These are phyloP conservation scores for Drosophila ogumai DNA, from an alignment of 1,140 invertebrate species.

Conservation along the genomic window DNA sequence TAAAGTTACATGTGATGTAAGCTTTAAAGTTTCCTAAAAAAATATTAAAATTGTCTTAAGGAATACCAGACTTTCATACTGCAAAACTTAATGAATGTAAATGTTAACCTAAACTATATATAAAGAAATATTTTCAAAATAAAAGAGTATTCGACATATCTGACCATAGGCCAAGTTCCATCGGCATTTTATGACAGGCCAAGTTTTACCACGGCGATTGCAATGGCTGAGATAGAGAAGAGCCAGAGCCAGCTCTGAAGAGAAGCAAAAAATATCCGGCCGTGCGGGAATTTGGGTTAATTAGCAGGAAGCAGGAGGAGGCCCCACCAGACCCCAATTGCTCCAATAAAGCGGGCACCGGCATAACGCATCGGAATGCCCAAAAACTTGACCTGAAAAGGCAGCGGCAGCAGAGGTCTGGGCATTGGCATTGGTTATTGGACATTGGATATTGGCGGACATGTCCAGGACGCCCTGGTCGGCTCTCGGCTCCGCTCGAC, in stretches of 20 bases:
- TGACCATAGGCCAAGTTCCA: slow-evolving; percentile 36
- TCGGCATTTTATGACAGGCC: slow-evolving; percentile 57
- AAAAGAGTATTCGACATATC: slow-evolving; percentile 12
- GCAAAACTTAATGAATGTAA: background rate
- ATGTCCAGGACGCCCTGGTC: slow-evolving; percentile 41
- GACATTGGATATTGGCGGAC: slow-evolving; percentile 22
- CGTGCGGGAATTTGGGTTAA: slow-evolving; percentile 73
- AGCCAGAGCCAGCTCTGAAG: slow-evolving; percentile 1
- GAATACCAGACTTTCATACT: too few relatives aligned
- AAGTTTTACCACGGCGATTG: slow-evolving; percentile 59
- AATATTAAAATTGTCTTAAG: background rate
- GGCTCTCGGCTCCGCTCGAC: slow-evolving; percentile 50
- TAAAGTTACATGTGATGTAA: too few relatives aligned
- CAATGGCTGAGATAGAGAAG: slow-evolving; percentile 52
- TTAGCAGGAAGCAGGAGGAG: slow-evolving; percentile 45
- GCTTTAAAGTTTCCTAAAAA: background rate
- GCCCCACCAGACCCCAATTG: slow-evolving; percentile 32
- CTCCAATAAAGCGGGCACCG: slow-evolving; percentile 53
- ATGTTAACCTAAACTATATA: background rate
- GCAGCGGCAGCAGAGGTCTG: background rate
- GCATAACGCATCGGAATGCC: slow-evolving; percentile 68
- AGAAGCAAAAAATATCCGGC: slow-evolving; percentile 45
- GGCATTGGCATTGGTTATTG: slow-evolving; percentile 18
- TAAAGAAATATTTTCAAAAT: too few relatives aligned
- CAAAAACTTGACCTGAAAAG: slow-evolving; percentile 68